Percentiles rank a stretch among this genome's conserved stretches.
These are phyloP conservation scores for Cyclargus thomasi DNA, from an alignment of 1,140 invertebrate genomes.

Conservation along the genomic window DNA sequence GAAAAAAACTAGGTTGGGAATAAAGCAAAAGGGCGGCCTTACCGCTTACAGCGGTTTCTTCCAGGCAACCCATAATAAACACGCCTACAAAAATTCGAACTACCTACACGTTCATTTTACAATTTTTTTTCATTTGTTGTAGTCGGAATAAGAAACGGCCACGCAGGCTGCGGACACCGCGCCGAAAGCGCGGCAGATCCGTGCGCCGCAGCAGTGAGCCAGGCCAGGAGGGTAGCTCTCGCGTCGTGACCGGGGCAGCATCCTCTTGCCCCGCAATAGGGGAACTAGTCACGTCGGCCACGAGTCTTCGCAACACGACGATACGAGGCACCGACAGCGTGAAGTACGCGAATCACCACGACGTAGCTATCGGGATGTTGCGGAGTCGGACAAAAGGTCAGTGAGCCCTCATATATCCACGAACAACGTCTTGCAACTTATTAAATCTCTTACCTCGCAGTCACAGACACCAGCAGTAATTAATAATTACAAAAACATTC, in stretches of 20 bases:
- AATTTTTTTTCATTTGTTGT: too few relatives aligned
- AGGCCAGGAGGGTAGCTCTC: background rate
- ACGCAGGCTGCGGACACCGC: background rate
- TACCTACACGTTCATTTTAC: too few relatives aligned
- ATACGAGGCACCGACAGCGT: background rate
- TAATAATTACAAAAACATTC: constrained; percentile 27
- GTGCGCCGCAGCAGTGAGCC: background rate
- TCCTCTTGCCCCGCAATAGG: too few relatives aligned
- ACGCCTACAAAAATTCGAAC: too few relatives aligned
- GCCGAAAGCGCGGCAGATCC: background rate
- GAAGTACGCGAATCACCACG: background rate
- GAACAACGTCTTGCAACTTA: background rate
- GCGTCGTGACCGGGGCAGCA: background rate
- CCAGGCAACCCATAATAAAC: too few relatives aligned
- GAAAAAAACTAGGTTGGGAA: too few relatives aligned
- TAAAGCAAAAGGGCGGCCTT: too few relatives aligned
- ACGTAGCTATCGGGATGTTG: background rate
- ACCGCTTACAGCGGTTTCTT: too few relatives aligned
- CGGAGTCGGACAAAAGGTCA: background rate
- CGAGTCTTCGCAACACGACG: background rate
- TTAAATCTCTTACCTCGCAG: background rate
- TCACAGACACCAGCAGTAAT: background rate
- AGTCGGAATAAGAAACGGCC: too few relatives aligned
- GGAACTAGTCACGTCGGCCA: too few relatives aligned
- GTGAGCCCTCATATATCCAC: background rate